These are phyloP conservation scores for Keiferia lycopersicella DNA, from an alignment of 2,888 invertebrate genomes.

Conservation along the genomic window DNA sequence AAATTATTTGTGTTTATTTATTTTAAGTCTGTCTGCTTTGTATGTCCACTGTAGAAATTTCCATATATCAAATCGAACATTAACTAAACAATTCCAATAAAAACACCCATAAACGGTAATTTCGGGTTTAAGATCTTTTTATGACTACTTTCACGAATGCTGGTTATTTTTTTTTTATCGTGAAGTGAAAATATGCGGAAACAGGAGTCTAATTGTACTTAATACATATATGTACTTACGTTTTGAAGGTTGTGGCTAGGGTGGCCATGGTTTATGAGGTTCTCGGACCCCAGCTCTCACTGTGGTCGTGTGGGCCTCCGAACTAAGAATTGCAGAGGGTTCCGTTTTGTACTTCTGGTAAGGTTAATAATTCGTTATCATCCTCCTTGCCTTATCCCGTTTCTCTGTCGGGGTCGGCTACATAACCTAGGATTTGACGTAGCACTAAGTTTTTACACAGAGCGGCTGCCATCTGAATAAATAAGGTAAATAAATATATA, in stretches of 20 bases:
- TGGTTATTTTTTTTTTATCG: constrained; percentile 3
- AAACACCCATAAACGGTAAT: neutral
- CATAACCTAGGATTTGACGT: too few relatives aligned
- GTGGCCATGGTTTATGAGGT: constrained; percentile 1
- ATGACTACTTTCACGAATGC: constrained; percentile 15
- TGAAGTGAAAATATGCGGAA: constrained; percentile 22
- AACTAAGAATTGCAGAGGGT: too few relatives aligned
- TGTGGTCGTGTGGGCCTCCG: too few relatives aligned
- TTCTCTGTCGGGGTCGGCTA: too few relatives aligned
- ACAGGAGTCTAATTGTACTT: constrained; percentile 16
- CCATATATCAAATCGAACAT: constrained; percentile 3
- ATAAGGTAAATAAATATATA: too few relatives aligned
- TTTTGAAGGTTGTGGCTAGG: neutral
- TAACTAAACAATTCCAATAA: constrained; percentile 8
- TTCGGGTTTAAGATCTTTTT: constrained; percentile 6
- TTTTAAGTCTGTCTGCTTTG: neutral
- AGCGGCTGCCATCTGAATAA: too few relatives aligned
- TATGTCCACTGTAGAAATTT: neutral
- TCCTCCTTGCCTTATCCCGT: too few relatives aligned
- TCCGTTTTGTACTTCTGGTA: too few relatives aligned
- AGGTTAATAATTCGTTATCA: too few relatives aligned
- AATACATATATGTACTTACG: constrained; percentile 18
- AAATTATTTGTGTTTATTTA: neutral
- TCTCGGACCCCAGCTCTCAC: too few relatives aligned
- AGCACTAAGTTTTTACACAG: too few relatives aligned